Conservation (phyloP, 1,140 invertebrate genomes). For the Aradophagus sp. region DNA sequence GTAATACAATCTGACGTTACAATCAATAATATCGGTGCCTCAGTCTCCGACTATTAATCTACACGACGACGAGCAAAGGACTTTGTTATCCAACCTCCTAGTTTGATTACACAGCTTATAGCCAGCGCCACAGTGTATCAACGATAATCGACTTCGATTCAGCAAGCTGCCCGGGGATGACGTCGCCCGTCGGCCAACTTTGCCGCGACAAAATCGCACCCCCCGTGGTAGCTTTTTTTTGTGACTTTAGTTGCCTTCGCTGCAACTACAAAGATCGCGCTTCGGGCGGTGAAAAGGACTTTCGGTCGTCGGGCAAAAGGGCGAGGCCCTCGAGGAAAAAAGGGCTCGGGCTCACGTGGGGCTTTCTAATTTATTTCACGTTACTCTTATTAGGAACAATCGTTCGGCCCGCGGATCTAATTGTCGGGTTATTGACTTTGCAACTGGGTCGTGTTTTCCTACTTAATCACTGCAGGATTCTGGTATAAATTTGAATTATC, state of each 20-base stretch:
- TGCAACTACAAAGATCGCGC: too few species aligned
- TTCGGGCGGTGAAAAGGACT: too few species aligned
- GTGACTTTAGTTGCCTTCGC: too few species aligned
- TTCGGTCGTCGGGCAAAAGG: too few species aligned
- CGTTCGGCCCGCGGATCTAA: background rate
- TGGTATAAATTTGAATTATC: background rate
- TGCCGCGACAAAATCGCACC: too few species aligned
- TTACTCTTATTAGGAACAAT: conserved; percentile 2
- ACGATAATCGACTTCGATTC: conserved; percentile 30
- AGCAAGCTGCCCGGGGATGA: background rate
- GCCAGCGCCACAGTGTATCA: conserved; percentile 14
- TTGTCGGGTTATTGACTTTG: conserved; percentile 21
- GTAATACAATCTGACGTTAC: conserved; percentile 28
- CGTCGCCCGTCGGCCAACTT: conserved; percentile 10
- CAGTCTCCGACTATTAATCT: conserved; percentile 36
- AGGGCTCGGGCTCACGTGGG: conserved; percentile 10
- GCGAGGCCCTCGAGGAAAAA: background rate
- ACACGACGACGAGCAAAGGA: conserved; percentile 37
- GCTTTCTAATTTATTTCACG: conserved; percentile 14
- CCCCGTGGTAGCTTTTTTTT: too few species aligned
- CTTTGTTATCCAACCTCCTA: too few species aligned
- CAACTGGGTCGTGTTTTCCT: background rate
- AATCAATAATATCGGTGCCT: conserved; percentile 32
- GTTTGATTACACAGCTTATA: conserved; percentile 41
- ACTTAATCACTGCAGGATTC: background rate